A percentile compares a stretch with the other conserved stretches of the same genome.
Conservation (phyloP, 1,140 invertebrate species). For the Sinella curviseta region DNA sequence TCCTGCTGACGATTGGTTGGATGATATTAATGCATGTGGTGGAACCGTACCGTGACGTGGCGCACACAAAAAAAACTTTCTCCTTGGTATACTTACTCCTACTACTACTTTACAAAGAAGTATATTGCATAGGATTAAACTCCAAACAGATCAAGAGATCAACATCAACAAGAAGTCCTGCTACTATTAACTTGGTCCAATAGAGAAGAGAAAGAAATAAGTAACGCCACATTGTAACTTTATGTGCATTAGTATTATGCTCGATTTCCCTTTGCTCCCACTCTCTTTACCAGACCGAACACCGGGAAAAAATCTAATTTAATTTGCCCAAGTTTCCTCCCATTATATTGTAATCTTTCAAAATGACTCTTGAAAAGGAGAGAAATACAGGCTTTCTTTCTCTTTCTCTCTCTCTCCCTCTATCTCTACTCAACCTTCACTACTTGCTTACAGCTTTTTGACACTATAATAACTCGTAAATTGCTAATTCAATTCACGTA, state of each 20-base stretch:
- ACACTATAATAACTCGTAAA: slow-evolving; percentile 10
- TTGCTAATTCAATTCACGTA: slow-evolving; percentile 16
- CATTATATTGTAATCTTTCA: not conserved
- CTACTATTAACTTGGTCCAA: not conserved
- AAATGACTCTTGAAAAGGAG: not conserved
- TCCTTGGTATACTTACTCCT: not conserved
- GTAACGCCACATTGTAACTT: not conserved
- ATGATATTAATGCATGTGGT: slow-evolving; percentile 15
- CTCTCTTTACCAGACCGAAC: too few relatives aligned
- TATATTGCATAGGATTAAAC: slow-evolving; percentile 16
- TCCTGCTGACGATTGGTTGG: not conserved
- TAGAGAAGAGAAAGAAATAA: too few relatives aligned
- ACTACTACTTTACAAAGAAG: not conserved
- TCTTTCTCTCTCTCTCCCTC: too few relatives aligned
- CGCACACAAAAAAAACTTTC: not conserved
- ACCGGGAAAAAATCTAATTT: not conserved
- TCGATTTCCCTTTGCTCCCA: not conserved
- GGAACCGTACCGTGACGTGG: not conserved
- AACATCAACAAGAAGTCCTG: slow-evolving; percentile 12
- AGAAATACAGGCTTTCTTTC: too few relatives aligned
- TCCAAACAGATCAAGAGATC: slow-evolving; percentile 23
- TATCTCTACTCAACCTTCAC: not conserved
- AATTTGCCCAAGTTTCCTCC: not conserved
- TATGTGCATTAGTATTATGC: not conserved
- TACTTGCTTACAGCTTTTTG: not conserved